These are phyloP conservation scores for Apeira syringaria DNA, from an alignment of 2,888 invertebrate genomes.

Conservation along the genomic window DNA sequence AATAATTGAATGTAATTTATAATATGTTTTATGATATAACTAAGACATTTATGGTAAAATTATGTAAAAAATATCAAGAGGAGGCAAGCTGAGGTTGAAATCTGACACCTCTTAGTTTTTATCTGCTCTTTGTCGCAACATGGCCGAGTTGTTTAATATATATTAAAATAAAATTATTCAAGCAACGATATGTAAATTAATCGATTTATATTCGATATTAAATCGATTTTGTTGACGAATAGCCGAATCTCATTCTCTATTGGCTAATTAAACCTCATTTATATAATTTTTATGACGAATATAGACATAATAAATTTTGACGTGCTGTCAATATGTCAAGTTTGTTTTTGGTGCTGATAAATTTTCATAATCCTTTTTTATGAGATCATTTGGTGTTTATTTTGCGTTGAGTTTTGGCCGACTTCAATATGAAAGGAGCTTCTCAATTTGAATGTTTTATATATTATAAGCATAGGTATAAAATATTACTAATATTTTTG, in stretches of 20 bases:
- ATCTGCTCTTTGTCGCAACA: conserved; percentile 17
- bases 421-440: no score
- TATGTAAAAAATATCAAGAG: no score
- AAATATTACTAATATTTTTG: no score
- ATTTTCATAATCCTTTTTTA: conserved; percentile 36
- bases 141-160: conserved; percentile 19
- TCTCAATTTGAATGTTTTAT: no score
- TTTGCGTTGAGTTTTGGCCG: no score
- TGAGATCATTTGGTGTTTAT: conserved; percentile 23
- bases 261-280: conserved; percentile 20
- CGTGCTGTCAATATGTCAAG: conserved; percentile 39
- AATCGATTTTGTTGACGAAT: conserved; percentile 28
- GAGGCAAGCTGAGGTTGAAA: background rate
- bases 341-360: conserved; percentile 39
- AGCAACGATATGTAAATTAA: conserved; percentile 40
- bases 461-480: no score
- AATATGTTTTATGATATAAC: no score
- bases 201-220: conserved; percentile 47
- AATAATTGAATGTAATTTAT: no score
- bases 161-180: conserved; percentile 25
- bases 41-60: no score
- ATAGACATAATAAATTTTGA: conserved; percentile 32
- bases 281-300: conserved; percentile 17
- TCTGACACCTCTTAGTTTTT: background rate
- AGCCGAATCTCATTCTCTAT: conserved; percentile 18